These are phyloP conservation scores for Pseudanteris insignis DNA, from an alignment of 2,888 invertebrate species.

Conservation along the genomic window DNA sequence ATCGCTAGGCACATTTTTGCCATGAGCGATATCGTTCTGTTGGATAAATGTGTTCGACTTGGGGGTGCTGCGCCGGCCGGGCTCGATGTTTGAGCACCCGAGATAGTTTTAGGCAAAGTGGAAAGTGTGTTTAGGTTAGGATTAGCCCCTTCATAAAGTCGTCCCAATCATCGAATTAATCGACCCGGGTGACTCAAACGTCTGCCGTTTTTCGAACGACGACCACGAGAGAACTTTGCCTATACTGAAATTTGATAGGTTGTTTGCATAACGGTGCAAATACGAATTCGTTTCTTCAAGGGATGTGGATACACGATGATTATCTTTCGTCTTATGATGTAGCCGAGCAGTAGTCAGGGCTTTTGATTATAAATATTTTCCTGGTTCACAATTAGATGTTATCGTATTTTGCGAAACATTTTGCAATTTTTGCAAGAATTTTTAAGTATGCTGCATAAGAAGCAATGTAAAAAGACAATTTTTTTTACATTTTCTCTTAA, in stretches of 20 bases:
- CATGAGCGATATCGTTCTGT: constrained; percentile 16
- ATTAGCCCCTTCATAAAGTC: constrained; percentile 12
- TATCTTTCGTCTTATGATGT: no score
- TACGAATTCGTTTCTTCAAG: constrained; percentile 1
- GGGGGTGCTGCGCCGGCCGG: neutral
- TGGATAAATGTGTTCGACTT: constrained; percentile 5
- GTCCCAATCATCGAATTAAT: constrained; percentile 8
- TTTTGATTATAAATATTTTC: no score
- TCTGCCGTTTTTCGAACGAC: neutral
- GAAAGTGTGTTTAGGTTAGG: constrained; percentile 14
- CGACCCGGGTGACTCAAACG: constrained; percentile 2
- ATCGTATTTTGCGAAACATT: no score
- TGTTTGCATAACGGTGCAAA: neutral
- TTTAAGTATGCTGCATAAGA: no score
- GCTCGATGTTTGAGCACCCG: constrained; percentile 6
- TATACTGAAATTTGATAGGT: neutral
- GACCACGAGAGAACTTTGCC: neutral
- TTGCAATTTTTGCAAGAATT: no score
- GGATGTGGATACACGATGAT: no score
- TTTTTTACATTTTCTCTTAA: no score
- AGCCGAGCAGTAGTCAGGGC: no score
- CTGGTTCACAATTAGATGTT: no score
- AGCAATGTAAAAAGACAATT: no score
- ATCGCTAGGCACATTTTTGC: constrained; percentile 36
- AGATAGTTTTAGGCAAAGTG: constrained; percentile 8